These are phyloP conservation scores for Stomatorhinus walkeri DNA, from an alignment of 2,797 vertebrate genomes.

Conservation along the genomic window DNA sequence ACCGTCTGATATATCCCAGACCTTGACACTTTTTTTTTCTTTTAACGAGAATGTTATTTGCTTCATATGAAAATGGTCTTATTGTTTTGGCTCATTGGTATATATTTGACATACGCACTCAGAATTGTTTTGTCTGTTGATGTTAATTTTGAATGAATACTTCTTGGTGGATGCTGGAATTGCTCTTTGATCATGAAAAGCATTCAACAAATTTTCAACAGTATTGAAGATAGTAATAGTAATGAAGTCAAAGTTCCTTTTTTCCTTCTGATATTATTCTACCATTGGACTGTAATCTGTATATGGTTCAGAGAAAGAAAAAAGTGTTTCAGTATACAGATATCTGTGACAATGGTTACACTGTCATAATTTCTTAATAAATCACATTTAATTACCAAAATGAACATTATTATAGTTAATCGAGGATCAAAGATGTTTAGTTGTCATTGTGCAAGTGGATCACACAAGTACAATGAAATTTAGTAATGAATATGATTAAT, in stretches of 20 bases:
- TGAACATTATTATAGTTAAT: neutral
- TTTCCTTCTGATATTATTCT: neutral
- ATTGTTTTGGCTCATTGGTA: neutral
- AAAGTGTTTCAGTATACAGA: neutral
- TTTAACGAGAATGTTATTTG: neutral
- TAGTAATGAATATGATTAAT: slow-evolving; percentile 7
- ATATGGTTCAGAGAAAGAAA: neutral
- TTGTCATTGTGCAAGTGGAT: neutral
- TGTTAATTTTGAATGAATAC: slow-evolving; percentile 1
- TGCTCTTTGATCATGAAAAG: neutral
- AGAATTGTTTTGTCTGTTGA: neutral
- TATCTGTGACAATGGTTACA: neutral
- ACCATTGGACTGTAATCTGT: neutral
- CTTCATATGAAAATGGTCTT: neutral
- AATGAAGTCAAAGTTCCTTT: neutral
- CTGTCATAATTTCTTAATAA: neutral
- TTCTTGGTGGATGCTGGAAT: neutral
- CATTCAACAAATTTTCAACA: neutral
- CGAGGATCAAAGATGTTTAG: neutral
- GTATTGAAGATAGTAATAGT: neutral
- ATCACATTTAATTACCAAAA: neutral
- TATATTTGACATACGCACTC: neutral
- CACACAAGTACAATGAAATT: neutral
- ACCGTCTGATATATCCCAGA: neutral
- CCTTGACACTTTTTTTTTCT: neutral